These are phyloP conservation scores for Noturus placidus DNA, from an alignment of 2,113 vertebrate species.

Conservation along the genomic window DNA sequence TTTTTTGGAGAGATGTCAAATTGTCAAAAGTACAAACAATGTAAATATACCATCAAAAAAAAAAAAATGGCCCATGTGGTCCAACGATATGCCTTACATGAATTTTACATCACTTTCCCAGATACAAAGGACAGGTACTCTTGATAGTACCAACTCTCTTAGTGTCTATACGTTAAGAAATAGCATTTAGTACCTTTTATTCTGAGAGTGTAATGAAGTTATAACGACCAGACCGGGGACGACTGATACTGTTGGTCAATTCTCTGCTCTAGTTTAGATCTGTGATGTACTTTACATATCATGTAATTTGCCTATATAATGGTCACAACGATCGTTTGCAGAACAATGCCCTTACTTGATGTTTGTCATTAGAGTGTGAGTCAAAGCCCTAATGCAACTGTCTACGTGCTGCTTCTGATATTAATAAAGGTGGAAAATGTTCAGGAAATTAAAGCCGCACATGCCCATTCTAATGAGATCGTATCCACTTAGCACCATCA, in stretches of 20 bases:
- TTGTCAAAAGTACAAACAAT: neutral
- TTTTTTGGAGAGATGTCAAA: neutral
- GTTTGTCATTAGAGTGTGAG: constrained; percentile 58
- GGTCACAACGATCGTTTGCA: constrained; percentile 43
- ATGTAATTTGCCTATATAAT: constrained; percentile 49
- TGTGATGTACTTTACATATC: constrained; percentile 20
- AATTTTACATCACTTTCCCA: neutral
- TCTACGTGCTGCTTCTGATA: constrained; percentile 58
- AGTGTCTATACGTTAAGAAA: neutral
- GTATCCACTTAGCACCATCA: constrained; percentile 55
- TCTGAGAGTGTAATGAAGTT: neutral
- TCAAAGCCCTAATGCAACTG: constrained; percentile 62
- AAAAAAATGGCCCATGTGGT: neutral
- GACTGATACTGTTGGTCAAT: neutral
- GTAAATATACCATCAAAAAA: neutral
- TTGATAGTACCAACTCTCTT: neutral
- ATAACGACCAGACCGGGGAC: neutral
- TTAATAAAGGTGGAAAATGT: constrained; percentile 65
- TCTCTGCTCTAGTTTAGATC: constrained; percentile 21
- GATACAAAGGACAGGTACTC: neutral
- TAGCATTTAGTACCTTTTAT: neutral
- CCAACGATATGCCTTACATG: neutral
- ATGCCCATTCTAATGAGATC: constrained; percentile 62
- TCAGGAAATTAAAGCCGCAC: constrained; percentile 62
- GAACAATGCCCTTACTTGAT: constrained; percentile 49